Base-by-base conservation (phyloP, 2,797 vertebrate species). In the Mycteria americana region DNA sequence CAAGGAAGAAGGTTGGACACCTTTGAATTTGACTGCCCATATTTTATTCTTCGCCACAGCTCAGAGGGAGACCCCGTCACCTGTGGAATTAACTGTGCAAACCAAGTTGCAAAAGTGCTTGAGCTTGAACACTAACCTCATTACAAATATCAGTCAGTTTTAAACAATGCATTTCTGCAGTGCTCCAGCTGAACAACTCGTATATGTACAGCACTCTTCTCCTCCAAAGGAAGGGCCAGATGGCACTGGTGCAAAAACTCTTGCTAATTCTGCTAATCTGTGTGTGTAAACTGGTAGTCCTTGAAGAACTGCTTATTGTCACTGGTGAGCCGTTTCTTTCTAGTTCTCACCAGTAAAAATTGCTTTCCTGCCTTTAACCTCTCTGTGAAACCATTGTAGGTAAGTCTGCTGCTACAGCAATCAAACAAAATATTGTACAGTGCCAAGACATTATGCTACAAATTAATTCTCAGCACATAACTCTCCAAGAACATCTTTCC, bases 381-480 rank as follows among this genome's bases (percentile, higher is more conserved):
- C 41, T 56, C 70, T 60, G 21, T 5, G 6, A 90, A 96, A 67
- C 51, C 43, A 48, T 28, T 87, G 70, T 64, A 89, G 60, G 63
- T 89, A 81, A 64, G 25, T 86, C 89, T 95, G 69, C 88, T 96
- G 69, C 85, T 83, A 79, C 92, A 93, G 85, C 59, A 93, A 82
- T 93, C 3, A 5, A 89, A 92, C 59, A 92, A 89, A 96, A 94
- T 74, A 64, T 28, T 80, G 64, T 35, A 37, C 45, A 28, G 37
- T 83, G 70, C 77, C 85, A 91, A 91, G 37, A 86, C 37, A 39
- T 48, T 73, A 28, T 72, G 70, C n/a, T 85, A 39, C 3, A 0
- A 54, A 35, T 60, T 35, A 63, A 33, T 76, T 83, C 51, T 85
- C 48, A 77, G 67, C 59, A 82, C 67, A 25, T 41, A 87, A 82